Percentiles rank a stretch among this genome's conserved stretches.
phyloP scores from a whole-genome alignment of 2,888 invertebrate genomes.

The Sphaerophoria rueppellii region DNA sequence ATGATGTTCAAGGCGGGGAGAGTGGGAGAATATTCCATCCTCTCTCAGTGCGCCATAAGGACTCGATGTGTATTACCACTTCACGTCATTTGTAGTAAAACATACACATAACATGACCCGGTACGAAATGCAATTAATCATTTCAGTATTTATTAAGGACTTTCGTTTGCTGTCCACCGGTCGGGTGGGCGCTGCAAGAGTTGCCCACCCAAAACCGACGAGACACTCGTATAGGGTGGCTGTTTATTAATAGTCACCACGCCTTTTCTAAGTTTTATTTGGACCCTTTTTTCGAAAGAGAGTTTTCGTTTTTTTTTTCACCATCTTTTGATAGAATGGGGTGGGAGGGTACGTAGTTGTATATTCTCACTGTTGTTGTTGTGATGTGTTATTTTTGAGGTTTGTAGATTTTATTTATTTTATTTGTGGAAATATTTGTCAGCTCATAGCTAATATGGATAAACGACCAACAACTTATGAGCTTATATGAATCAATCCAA shows the following conservation, averaged over 20 bases:
- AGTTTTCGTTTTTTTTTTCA: constrained; percentile 15
- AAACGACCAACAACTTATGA: constrained; percentile 27
- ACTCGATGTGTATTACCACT: constrained; percentile 65
- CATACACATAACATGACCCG: constrained; percentile 72
- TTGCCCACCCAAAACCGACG: background rate
- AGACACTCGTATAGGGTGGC: constrained; percentile 50
- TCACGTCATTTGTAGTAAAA: constrained; percentile 70
- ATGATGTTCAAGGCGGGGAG: constrained; percentile 24
- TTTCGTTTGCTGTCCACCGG: background rate
- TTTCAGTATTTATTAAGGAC: constrained; percentile 61
- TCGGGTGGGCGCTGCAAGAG: constrained; percentile 19
- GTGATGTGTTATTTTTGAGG: constrained; percentile 10
- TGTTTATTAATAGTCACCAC: constrained; percentile 72
- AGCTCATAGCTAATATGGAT: constrained; percentile 32
- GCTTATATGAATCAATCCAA: constrained; percentile 27
- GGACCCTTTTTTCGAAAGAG: constrained; percentile 57
- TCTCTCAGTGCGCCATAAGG: constrained; percentile 13
- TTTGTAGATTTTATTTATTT: constrained; percentile 32
- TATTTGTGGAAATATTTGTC: constrained; percentile 38
- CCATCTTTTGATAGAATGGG: constrained; percentile 5
- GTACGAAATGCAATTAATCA: constrained; percentile 74
- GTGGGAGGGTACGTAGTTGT: background rate
- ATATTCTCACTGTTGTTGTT: background rate
- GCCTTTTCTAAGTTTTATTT: constrained; percentile 70
- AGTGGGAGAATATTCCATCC: constrained; percentile 27